Base-by-base conservation (phyloP, 2,113 vertebrate species). In the Piprites chloris region DNA sequence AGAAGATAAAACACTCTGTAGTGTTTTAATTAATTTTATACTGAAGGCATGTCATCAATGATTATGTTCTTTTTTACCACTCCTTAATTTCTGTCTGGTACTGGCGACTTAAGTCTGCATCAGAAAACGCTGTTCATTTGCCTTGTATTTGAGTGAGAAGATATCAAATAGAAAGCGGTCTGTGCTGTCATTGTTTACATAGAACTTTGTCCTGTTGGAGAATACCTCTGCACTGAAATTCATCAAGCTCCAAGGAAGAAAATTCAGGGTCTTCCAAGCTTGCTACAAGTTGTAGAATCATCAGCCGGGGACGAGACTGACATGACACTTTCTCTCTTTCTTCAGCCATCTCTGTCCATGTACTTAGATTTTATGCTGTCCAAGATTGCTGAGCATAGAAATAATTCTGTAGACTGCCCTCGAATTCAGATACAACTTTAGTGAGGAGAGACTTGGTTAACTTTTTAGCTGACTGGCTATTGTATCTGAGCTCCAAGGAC, bases 211-310 rank as follows among this genome's bases (percentile, higher is more conserved):
- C 2, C 19, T 68, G 9, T 55, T 66, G 24, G n/a, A 41, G 46
- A 68, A n/a, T 35, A n/a, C 10, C 15, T 56, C 16, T 84, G 73
- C 49, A 77, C 53, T 73, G 30, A 61, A 24, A 53, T 53, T 41
- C 2, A 3, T 65, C 37, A 56, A 90, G 59, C 23, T 69, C 28
- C 69, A n/a, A 80, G 32, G n/a, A 30, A 80, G 26, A 67, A 92
- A 66, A n/a, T 28, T 75, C 6, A 15, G 28, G 4, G 71, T 89
- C 16, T 74, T 78, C 68, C 35, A 85, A 85, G 14, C 5, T 72
- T 14, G 2, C 13, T 4, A 0, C 52, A 49, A 52, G 7, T 27
- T 27, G 3, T 44, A 2, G 65, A 11, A 61, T 58, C 23, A 49
- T 39, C 28, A 92, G 27, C n/a, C n/a, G 41, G 5, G 6, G 26